These are phyloP conservation scores for Macrochelys suwanniensis DNA, from an alignment of 2,797 vertebrate species.

Conservation along the genomic window DNA sequence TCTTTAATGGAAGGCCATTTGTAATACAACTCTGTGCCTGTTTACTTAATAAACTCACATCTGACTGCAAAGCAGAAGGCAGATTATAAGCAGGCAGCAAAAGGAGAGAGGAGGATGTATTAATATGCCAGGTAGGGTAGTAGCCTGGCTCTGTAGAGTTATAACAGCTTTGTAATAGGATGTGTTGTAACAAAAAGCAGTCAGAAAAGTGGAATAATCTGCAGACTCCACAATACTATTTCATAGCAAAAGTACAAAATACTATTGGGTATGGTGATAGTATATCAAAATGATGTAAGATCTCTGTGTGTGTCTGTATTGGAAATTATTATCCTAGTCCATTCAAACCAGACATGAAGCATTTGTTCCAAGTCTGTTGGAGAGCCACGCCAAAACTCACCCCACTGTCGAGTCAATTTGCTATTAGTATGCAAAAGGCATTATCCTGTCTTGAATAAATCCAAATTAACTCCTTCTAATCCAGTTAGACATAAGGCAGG, in stretches of 20 bases:
- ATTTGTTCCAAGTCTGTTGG: not conserved
- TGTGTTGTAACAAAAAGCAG: constrained; percentile 3
- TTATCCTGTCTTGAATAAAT: not conserved
- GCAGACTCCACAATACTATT: not conserved
- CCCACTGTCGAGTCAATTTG: not conserved
- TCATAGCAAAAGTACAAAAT: constrained; percentile 53
- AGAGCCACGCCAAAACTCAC: not conserved
- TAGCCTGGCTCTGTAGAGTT: not conserved
- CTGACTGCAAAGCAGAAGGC: not conserved
- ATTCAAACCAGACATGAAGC: not conserved
- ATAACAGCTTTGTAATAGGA: not conserved
- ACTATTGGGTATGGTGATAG: not conserved
- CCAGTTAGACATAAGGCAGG: not conserved
- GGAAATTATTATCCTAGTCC: not conserved
- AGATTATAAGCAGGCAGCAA: not conserved
- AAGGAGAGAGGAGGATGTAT: not conserved
- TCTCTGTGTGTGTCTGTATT: not conserved
- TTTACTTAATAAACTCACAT: constrained; percentile 9
- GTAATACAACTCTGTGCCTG: not conserved
- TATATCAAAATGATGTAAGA: not conserved
- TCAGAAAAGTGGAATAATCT: not conserved
- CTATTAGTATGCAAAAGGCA: not conserved
- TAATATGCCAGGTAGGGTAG: not conserved
- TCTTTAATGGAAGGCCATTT: not conserved
- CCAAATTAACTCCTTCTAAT: not conserved